These are phyloP conservation scores for Epinotia brunnichana DNA, from an alignment of 2,888 invertebrate species.

Conservation along the genomic window DNA sequence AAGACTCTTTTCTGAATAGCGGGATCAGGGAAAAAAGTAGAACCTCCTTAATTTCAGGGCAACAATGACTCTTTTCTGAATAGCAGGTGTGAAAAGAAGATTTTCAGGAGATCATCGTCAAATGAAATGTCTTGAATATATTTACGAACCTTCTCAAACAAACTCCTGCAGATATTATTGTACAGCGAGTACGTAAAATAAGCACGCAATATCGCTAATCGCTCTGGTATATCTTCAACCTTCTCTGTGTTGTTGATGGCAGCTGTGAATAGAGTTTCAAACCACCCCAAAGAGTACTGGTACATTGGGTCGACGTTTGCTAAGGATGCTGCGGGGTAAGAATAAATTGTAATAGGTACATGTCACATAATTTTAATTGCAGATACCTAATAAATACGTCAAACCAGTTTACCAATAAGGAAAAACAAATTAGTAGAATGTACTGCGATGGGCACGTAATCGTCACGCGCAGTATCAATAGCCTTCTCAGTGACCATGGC, in stretches of 20 bases:
- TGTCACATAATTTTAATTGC: neutral
- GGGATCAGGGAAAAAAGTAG: too few relatives aligned
- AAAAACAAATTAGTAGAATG: slow-evolving; percentile 96
- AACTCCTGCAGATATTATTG: slow-evolving; percentile 94
- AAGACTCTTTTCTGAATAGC: too few relatives aligned
- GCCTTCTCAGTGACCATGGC: slow-evolving; percentile 95
- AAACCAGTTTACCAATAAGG: slow-evolving; percentile 86
- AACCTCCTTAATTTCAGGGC: too few relatives aligned
- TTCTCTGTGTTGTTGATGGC: slow-evolving; percentile 94
- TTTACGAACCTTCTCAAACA: slow-evolving; percentile 91
- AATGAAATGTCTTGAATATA: neutral
- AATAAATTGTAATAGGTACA: slow-evolving; percentile 25
- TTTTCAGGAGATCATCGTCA: neutral
- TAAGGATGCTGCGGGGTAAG: slow-evolving; percentile 86
- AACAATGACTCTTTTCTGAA: too few relatives aligned
- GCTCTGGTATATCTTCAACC: slow-evolving; percentile 90
- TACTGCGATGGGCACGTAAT: slow-evolving; percentile 94
- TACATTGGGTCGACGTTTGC: slow-evolving; percentile 98
- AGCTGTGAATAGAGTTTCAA: slow-evolving; percentile 92
- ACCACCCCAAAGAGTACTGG: slow-evolving; percentile 97
- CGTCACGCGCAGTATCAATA: slow-evolving; percentile 92
- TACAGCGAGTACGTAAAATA: slow-evolving; percentile 96
- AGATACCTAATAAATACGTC: neutral
- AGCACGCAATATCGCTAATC: slow-evolving; percentile 89
- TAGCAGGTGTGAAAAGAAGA: too few relatives aligned